Conservation (phyloP, 2,888 invertebrate genomes). For the Caenorhabditis angaria region DNA sequence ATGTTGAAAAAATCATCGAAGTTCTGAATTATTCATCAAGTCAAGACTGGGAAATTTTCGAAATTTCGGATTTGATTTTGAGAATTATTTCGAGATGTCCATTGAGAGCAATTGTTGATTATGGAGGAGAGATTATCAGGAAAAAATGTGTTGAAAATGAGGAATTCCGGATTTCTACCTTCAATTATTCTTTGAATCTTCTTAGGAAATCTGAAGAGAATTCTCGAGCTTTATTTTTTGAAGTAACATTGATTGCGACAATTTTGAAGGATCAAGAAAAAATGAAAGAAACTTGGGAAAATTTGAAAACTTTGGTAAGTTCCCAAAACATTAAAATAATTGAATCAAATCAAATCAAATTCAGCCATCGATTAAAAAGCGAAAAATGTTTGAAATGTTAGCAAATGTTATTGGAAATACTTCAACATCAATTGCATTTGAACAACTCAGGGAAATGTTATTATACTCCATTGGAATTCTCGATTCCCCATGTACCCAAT, state of each 20-base stretch:
- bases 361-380: conserved; percentile 11
- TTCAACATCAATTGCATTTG: background rate
- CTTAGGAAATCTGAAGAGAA: conserved; percentile 18
- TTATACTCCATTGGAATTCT: conserved; percentile 17
- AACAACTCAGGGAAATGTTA: conserved; percentile 15
- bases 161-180: conserved; percentile 12
- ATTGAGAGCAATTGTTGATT: conserved; percentile 36
- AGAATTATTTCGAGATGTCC: conserved; percentile 23
- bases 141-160: background rate
- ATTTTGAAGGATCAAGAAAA: background rate
- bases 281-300: conserved; percentile 16
- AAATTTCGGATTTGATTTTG: conserved; percentile 8
- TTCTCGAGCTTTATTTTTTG: conserved; percentile 19
- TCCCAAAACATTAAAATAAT: background rate
- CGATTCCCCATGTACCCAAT: conserved; percentile 21
- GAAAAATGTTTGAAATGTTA: conserved; percentile 39
- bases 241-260: conserved; percentile 18
- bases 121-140: conserved; percentile 14
- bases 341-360: background rate
- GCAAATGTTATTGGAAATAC: conserved; percentile 19
- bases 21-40: background rate
- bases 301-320: conserved; percentile 3
- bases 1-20: conserved; percentile 7
- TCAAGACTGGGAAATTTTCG: background rate
- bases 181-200: background rate